Evolutionary conservation across 53 echinoderm and acorn worm genomes (phyloP).

Genomic region (Luidia sarsii): DNA sequence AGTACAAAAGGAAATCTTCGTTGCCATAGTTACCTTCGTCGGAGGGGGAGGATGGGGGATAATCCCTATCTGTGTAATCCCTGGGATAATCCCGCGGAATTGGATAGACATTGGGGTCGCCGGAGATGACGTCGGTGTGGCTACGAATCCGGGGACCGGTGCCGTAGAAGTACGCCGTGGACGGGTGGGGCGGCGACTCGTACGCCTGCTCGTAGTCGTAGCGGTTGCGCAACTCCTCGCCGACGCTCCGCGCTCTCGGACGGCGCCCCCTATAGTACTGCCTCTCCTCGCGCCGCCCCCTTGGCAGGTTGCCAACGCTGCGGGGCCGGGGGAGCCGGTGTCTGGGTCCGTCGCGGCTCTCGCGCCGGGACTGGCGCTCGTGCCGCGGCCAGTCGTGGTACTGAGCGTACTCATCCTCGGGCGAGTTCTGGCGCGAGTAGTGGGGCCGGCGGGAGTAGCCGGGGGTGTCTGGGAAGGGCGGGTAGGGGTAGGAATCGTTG

Average conservation of each 20-base stretch:
- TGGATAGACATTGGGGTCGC: conserved; percentile 48
- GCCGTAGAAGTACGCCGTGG: conserved; percentile 32
- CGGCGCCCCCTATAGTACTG: conserved; percentile 2
- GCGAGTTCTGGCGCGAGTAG: conserved; percentile 26
- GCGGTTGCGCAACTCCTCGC: conserved; percentile 8
- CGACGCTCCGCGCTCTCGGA: conserved; percentile 10
- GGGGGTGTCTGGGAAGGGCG: conserved; percentile 39
- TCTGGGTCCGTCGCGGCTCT: conserved; percentile 14
- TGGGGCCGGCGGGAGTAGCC: not conserved
- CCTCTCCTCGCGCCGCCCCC: conserved; percentile 10
- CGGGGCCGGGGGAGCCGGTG: conserved; percentile 15
- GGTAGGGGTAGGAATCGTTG: conserved; percentile 26
- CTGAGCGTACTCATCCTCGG: conserved; percentile 21
- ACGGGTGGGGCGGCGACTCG: not conserved
- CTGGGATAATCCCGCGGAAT: conserved; percentile 29
- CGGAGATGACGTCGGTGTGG: conserved; percentile 18
- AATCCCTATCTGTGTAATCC: conserved; percentile 24
- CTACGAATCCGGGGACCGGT: conserved; percentile 34
- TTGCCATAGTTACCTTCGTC: conserved; percentile 44
- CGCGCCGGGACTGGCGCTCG: conserved; percentile 10
- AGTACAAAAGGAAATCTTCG: conserved; percentile 39
- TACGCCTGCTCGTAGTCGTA: conserved; percentile 24
- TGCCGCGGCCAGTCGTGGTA: conserved; percentile 25
- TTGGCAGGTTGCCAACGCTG: conserved; percentile 1
- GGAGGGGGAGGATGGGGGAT: conserved; percentile 38